Conservation (phyloP, 2,113 vertebrate genomes). For the Fregata magnificens region DNA sequence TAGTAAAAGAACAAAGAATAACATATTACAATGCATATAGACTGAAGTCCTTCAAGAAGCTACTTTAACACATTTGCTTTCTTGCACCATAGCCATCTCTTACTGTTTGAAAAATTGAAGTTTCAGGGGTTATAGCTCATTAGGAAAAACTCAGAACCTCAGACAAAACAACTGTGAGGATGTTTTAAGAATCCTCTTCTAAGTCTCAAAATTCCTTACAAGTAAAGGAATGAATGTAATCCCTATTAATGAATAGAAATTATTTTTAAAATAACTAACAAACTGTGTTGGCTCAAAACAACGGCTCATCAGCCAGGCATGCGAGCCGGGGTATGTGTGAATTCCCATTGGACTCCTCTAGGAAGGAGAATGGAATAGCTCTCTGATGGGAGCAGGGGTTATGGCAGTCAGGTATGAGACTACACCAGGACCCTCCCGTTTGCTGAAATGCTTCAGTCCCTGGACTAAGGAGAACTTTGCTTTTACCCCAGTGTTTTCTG, state of each 20-base stretch:
- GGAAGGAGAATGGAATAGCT: not conserved
- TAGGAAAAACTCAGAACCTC: not conserved
- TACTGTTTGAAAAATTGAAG: not conserved
- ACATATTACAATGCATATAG: not conserved
- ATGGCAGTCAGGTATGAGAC: not conserved
- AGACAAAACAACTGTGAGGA: not conserved
- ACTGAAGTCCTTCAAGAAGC: not conserved
- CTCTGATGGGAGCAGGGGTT: not conserved
- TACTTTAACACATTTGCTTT: not conserved
- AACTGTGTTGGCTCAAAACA: not conserved
- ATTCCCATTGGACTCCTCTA: not conserved
- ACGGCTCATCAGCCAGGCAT: not conserved
- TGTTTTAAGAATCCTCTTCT: not conserved
- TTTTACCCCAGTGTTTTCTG: not conserved
- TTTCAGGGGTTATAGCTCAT: not conserved
- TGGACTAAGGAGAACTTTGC: not conserved
- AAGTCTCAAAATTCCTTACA: slow-evolving; percentile 2
- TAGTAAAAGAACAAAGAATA: slow-evolving; percentile 58
- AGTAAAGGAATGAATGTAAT: slow-evolving; percentile 2
- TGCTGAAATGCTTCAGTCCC: not conserved
- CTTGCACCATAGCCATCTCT: not conserved
- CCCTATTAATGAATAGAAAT: slow-evolving; percentile 6
- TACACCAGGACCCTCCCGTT: not conserved
- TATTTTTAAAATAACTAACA: not conserved
- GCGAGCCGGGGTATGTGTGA: not conserved